Evolutionary conservation across 2,888 invertebrate species (phyloP).

Genomic region (Rhingia campestris): DNA sequence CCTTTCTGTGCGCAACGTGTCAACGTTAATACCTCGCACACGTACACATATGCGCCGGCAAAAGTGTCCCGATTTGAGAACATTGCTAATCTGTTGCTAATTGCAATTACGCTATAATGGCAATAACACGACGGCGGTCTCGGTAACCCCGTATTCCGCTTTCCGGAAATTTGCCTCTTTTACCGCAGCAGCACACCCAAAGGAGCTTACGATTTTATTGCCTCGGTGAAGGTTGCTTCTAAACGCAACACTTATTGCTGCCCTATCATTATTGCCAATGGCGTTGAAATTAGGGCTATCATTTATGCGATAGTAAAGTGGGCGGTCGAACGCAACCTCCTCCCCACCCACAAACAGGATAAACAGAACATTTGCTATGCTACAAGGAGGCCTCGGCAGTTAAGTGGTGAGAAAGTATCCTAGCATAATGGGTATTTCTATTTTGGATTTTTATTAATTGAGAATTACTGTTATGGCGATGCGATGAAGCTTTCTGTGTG

Average conservation of each 20-base stretch:
- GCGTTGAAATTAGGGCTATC: slow-evolving; percentile 68
- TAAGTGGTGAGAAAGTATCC: slow-evolving; percentile 28
- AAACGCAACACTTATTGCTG: slow-evolving; percentile 64
- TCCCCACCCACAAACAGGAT: slow-evolving; percentile 9
- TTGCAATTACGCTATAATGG: slow-evolving; percentile 61
- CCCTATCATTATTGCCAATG: slow-evolving; percentile 68
- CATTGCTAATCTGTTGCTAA: slow-evolving; percentile 50
- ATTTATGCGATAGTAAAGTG: slow-evolving; percentile 39
- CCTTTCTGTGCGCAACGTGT: slow-evolving; percentile 12
- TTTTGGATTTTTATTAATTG: slow-evolving; percentile 64
- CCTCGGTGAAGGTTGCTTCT: slow-evolving; percentile 57
- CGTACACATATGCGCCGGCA: slow-evolving; percentile 12
- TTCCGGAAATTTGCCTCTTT: slow-evolving; percentile 4
- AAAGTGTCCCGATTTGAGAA: slow-evolving; percentile 22
- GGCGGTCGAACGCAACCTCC: slow-evolving; percentile 36
- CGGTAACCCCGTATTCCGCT: slow-evolving; percentile 12
- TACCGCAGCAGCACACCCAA: slow-evolving; percentile 28
- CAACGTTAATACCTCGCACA: slow-evolving; percentile 39
- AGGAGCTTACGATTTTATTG: slow-evolving; percentile 65
- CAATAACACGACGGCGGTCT: slow-evolving; percentile 31
- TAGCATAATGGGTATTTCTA: slow-evolving; percentile 40
- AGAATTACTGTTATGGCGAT: slow-evolving; percentile 57
- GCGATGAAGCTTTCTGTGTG: slow-evolving; percentile 11
- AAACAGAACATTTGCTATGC: slow-evolving; percentile 32
- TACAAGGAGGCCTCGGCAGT: slow-evolving; percentile 28